Conservation (phyloP, 2,113 vertebrate species). For the Eleginops maclovinus region DNA sequence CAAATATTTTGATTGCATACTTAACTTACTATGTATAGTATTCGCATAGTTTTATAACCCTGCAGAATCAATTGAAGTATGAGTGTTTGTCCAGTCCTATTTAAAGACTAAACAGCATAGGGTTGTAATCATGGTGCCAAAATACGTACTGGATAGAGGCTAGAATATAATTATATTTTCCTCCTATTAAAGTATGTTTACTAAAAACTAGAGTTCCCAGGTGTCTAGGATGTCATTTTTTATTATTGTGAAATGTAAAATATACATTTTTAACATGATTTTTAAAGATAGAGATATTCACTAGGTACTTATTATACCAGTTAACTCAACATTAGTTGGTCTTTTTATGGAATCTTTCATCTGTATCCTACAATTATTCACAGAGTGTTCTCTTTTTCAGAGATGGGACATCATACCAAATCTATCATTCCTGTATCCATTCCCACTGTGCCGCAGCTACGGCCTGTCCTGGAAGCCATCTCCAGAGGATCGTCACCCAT, state of each 20-base stretch:
- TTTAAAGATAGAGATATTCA: not conserved
- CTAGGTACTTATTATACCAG: not conserved
- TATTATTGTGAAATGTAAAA: not conserved
- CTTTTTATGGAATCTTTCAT: not conserved
- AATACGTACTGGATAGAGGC: too few species aligned
- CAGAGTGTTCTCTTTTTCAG: slow-evolving; percentile 76
- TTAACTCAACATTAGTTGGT: not conserved
- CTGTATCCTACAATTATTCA: slow-evolving; percentile 8
- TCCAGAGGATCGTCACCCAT: slow-evolving; percentile 89
- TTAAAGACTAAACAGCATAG: too few species aligned
- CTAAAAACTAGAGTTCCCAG: too few species aligned
- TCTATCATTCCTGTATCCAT: slow-evolving; percentile 87
- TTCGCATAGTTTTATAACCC: not conserved
- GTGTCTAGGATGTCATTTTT: not conserved
- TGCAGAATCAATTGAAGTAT: not conserved
- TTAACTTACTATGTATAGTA: not conserved
- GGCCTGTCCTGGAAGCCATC: slow-evolving; percentile 87
- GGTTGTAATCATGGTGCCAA: not conserved
- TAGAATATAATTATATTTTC: too few species aligned
- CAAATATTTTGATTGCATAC: too few species aligned
- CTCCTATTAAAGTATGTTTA: not conserved
- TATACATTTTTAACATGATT: not conserved
- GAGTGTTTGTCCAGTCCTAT: too few species aligned
- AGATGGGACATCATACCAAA: slow-evolving; percentile 87
- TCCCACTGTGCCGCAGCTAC: slow-evolving; percentile 92